Percentiles rank a stretch among this genome's conserved stretches.
Conservation (phyloP, 2,888 invertebrate species). For the Macroteleia sp. region DNA sequence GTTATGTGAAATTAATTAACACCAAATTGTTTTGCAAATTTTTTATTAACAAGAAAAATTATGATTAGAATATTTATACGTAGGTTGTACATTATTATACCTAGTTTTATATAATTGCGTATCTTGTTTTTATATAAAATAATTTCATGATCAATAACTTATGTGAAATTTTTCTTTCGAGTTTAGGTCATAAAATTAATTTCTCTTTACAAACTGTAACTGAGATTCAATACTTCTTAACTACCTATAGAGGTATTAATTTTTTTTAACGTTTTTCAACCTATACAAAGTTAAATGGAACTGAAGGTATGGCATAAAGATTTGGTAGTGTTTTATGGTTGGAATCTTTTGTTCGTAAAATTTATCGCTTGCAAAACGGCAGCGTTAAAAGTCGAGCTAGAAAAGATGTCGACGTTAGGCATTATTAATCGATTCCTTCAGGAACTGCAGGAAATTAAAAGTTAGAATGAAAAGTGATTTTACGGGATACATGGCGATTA, state of each 20-base stretch:
- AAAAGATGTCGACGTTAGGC: constrained; percentile 47
- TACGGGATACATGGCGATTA: constrained; percentile 36
- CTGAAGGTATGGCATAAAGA: constrained; percentile 26
- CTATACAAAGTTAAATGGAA: constrained; percentile 4
- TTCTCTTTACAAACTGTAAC: too few species aligned
- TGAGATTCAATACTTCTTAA: constrained; percentile 1
- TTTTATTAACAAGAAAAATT: too few species aligned
- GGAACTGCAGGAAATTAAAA: constrained; percentile 54
- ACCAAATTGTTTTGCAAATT: too few species aligned
- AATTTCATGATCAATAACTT: constrained; percentile 12
- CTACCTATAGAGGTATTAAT: not conserved
- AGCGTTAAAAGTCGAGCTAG: constrained; percentile 39
- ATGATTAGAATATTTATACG: too few species aligned
- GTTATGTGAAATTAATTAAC: too few species aligned
- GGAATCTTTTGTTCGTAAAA: constrained; percentile 45
- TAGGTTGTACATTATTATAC: too few species aligned
- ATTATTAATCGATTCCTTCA: constrained; percentile 55
- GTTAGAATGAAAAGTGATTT: constrained; percentile 51
- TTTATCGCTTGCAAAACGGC: constrained; percentile 53
- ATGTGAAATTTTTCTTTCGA: constrained; percentile 7
- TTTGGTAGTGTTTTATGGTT: constrained; percentile 42
- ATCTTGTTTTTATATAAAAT: constrained; percentile 1
- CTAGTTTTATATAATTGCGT: too few species aligned
- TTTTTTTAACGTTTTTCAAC: constrained; percentile 7
- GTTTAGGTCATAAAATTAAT: constrained; percentile 9